Percentiles rank a stretch among this genome's conserved stretches.
These are phyloP conservation scores for Trididemnum nubilum DNA, from an alignment of 23 tunicate genomes.

Conservation along the genomic window DNA sequence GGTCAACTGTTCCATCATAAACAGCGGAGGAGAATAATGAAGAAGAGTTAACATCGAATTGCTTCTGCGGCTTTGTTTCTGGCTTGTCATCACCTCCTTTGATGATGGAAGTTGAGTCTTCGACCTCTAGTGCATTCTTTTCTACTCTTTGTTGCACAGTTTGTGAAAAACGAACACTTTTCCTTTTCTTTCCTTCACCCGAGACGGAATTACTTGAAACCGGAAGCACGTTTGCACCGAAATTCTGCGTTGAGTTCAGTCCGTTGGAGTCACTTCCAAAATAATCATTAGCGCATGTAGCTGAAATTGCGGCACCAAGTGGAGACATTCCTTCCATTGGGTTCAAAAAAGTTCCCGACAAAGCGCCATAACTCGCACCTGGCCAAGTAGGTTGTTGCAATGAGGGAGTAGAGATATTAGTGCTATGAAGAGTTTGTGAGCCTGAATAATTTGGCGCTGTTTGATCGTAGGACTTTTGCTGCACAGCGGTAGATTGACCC, in stretches of 20 bases:
- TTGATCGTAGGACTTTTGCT: neutral
- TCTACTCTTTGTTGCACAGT: slow-evolving; percentile 82
- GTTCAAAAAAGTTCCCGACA: slow-evolving; percentile 29
- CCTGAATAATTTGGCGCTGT: neutral
- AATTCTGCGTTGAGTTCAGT: neutral
- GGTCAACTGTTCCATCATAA: too few species aligned
- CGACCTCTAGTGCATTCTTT: slow-evolving; percentile 49
- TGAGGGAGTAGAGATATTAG: neutral
- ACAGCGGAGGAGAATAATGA: too few species aligned
- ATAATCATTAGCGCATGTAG: slow-evolving; percentile 16
- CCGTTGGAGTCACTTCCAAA: neutral
- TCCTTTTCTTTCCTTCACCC: slow-evolving; percentile 49
- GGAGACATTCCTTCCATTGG: slow-evolving; percentile 29
- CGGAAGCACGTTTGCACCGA: neutral
- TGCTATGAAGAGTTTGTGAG: too few species aligned
- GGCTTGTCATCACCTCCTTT: slow-evolving; percentile 60
- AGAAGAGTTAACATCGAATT: too few species aligned
- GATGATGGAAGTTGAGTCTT: slow-evolving; percentile 79
- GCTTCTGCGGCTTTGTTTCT: slow-evolving; percentile 6
- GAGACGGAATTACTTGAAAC: neutral
- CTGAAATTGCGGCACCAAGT: slow-evolving; percentile 41
- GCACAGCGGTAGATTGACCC: neutral
- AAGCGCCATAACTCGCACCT: slow-evolving; percentile 34
- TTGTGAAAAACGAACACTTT: slow-evolving; percentile 89
- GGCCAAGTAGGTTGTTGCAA: slow-evolving; percentile 14